Conservation (phyloP, 1,140 invertebrate genomes). For the Apis florea region DNA sequence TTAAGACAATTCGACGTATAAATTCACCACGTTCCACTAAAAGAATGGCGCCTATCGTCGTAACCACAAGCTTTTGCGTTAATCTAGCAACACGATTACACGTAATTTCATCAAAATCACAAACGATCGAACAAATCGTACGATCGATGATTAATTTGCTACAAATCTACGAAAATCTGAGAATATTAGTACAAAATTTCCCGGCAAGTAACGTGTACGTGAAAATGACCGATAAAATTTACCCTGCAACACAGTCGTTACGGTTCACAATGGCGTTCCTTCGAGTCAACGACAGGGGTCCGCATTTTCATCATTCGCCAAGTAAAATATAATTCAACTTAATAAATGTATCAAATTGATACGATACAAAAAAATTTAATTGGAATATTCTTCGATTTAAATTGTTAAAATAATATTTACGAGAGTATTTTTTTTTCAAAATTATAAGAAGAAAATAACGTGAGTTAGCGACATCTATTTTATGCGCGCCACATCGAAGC, state of each 20-base stretch:
- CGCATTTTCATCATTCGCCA: slow-evolving; percentile 64
- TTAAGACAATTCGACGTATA: not conserved
- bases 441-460: not conserved
- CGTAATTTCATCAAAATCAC: not conserved
- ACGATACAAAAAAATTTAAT: slow-evolving; percentile 45
- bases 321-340: slow-evolving; percentile 7
- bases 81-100: not conserved
- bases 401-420: slow-evolving; percentile 50
- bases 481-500: slow-evolving; percentile 33
- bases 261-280: slow-evolving; percentile 90
- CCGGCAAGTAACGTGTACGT: slow-evolving; percentile 83
- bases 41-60: slow-evolving; percentile 81
- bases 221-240: slow-evolving; percentile 85
- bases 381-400: slow-evolving; percentile 18
- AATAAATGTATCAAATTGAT: not conserved
- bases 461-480: slow-evolving; percentile 41
- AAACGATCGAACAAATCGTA: not conserved
- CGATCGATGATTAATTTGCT: not conserved
- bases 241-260: slow-evolving; percentile 85
- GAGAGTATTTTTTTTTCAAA: not conserved
- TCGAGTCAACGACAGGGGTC: slow-evolving; percentile 76
- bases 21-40: slow-evolving; percentile 35
- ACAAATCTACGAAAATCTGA: slow-evolving; percentile 57
- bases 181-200: slow-evolving; percentile 80
- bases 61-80: slow-evolving; percentile 33